phyloP scores from a whole-genome alignment of 2,113 vertebrate species.

The Gallinago jamesoni region DNA sequence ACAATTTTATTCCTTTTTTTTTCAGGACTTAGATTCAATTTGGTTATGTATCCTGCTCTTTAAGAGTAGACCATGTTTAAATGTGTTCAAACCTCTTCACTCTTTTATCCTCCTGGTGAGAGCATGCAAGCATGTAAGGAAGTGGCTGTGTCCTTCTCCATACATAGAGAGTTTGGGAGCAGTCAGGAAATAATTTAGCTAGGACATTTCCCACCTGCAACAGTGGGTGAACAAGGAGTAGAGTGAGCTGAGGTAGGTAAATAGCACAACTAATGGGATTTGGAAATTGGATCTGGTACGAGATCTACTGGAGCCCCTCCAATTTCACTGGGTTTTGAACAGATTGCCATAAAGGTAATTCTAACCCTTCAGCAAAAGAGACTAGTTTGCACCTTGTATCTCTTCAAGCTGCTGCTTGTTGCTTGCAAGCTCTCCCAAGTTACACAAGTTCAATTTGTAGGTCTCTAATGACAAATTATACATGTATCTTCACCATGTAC shows the following conservation, averaged over 20 bases:
- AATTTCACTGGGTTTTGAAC: not conserved
- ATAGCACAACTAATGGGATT: not conserved
- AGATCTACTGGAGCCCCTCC: not conserved
- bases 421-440: not conserved
- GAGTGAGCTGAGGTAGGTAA: not conserved
- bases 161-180: not conserved
- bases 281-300: accelerated
- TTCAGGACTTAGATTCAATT: not conserved
- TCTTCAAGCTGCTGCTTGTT: not conserved
- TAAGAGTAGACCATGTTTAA: not conserved
- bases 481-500: not conserved
- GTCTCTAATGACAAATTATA: not conserved
- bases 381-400: not conserved
- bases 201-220: not conserved
- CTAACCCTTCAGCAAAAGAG: not conserved
- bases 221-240: not conserved
- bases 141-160: not conserved
- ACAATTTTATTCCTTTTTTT: not conserved
- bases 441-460: not conserved
- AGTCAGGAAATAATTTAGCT: not conserved
- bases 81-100: not conserved
- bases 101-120: not conserved
- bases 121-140: not conserved
- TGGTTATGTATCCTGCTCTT: not conserved
- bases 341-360: not conserved